A percentile compares a stretch with the other conserved stretches of the same genome.
Conservation (phyloP, 2,113 vertebrate species). For the Pomatostomus ruficeps region DNA sequence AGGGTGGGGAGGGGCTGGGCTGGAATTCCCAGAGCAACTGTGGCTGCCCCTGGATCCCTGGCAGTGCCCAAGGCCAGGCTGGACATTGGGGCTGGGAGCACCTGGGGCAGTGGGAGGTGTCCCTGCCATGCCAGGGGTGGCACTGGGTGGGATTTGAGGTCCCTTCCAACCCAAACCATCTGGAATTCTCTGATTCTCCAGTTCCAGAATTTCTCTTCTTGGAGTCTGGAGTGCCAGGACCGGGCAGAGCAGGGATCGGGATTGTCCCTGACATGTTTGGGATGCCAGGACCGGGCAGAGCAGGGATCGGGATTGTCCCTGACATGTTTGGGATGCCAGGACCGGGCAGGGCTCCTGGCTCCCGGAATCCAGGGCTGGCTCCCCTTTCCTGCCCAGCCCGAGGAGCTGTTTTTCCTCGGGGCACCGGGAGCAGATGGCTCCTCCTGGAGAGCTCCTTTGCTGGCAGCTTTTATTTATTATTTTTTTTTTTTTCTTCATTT, state of each 20-base stretch:
- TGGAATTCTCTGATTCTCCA: too few species aligned
- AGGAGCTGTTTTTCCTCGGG: background rate
- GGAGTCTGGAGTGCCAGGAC: too few species aligned
- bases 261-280: too few species aligned
- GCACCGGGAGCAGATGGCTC: background rate
- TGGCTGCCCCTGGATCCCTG: background rate
- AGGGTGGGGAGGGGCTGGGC: background rate
- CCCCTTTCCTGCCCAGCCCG: background rate
- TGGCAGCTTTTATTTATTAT: background rate
- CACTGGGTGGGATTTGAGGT: accelerated
- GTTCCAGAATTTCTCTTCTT: too few species aligned
- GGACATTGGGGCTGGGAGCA: background rate
- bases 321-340: background rate
- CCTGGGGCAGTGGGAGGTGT: background rate
- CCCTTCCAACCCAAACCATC: too few species aligned
- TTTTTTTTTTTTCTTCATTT: background rate
- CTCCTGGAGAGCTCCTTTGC: background rate
- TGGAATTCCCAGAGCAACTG: background rate
- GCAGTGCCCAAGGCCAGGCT: background rate
- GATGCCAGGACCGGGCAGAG: too few species aligned
- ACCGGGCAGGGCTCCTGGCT: background rate
- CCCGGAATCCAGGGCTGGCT: background rate
- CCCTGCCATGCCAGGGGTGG: background rate
- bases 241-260: too few species aligned
- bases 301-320: too few species aligned